Percentiles rank a stretch among this genome's conserved stretches.
These are phyloP conservation scores for Phyllotreta striolata DNA, from an alignment of 2,888 invertebrate genomes.

Conservation along the genomic window DNA sequence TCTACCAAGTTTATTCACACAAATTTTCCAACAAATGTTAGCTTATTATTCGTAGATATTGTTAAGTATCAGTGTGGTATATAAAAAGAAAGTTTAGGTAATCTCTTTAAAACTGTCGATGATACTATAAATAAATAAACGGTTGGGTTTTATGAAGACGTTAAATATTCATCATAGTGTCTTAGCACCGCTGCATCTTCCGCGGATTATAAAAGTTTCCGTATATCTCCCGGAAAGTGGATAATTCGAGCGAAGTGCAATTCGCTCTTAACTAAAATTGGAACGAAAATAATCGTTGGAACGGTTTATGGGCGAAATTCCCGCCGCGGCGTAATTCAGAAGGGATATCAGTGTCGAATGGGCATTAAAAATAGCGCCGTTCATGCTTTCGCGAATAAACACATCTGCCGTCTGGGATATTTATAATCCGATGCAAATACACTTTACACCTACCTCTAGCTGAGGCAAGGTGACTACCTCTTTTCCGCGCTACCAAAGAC, in stretches of 20 bases:
- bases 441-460: conserved; percentile 37
- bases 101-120: too few species aligned
- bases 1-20: neutral
- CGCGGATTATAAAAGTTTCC: too few species aligned
- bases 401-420: conserved; percentile 53
- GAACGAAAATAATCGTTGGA: neutral
- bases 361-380: conserved; percentile 33
- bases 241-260: neutral
- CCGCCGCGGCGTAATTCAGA: conserved; percentile 10
- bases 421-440: conserved; percentile 52
- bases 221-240: too few species aligned
- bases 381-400: conserved; percentile 45
- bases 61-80: too few species aligned
- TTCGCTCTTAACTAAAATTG: conserved; percentile 1
- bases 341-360: conserved; percentile 20
- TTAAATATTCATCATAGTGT: too few species aligned
- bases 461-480: conserved; percentile 38
- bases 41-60: too few species aligned
- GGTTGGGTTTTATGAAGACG: too few species aligned
- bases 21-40: neutral
- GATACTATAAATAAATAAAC: too few species aligned
- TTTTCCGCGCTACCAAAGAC: conserved; percentile 29
- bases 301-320: conserved; percentile 15
- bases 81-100: too few species aligned
- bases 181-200: too few species aligned